Base-by-base conservation (phyloP, 2,888 invertebrate genomes). In the Eupithecia subfuscata region DNA sequence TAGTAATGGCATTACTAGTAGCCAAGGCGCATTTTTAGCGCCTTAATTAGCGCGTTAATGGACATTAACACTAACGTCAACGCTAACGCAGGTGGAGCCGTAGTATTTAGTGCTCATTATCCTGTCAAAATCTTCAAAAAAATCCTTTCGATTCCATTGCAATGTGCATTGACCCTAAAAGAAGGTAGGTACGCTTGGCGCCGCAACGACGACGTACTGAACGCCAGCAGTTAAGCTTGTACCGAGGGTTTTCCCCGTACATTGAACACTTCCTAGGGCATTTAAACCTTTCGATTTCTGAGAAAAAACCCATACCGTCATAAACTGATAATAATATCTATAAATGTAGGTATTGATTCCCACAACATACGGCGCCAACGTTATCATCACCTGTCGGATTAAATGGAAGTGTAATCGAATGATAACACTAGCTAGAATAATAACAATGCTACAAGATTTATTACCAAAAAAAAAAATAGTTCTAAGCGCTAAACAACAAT, bases 231-330 rank as follows among this genome's bases (percentile, higher is more conserved):
- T 56, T 12, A 56, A 22, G 52, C 63, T 16, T 25, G 2, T 6
- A 9, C 48, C 65, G 52, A 63, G 25, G 69, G 75, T 52, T 72
- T 69, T 64, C 7, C 68, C 69, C 64, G 18, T 64, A 18, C 64
- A 11, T 34, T 64, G 8, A 64, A 34, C 34, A 64, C 8, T 34
- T 63, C 34, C 64, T 60, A 14, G 56, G 64, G 9, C 34, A 37
- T 40, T 68, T 68, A 52, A 25, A 14, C 37, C 9, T 22, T 22
- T 14, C 40, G 0, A 43, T 1, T 40, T 69, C 68, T 45, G 30
- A n/a, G 69, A 40, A 69, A 22, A 73, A 69, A 60, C 43, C 69
- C 30, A 72, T 25, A 68, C 3, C 45, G 68, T 68, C 68, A 68
- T 43, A 37, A 11, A 67, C 14, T 45, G 40, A 68, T 68, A 25